Conservation (phyloP, 1,140 invertebrate genomes). For the Helicoverpa zea region DNA sequence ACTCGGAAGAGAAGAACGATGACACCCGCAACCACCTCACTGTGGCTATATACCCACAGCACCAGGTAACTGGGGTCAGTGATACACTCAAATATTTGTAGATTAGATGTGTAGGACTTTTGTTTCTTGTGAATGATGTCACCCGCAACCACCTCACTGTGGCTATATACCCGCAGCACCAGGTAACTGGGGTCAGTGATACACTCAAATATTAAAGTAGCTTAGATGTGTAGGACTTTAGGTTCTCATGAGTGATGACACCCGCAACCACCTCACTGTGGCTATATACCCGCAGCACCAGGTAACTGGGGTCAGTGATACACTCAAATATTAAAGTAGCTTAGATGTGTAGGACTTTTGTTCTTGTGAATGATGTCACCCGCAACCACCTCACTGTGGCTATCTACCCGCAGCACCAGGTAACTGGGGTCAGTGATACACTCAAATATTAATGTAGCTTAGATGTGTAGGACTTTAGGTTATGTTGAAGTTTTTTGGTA, state of each 20-base stretch:
- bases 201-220: not conserved
- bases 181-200: slow-evolving; percentile 79
- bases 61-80: slow-evolving; percentile 87
- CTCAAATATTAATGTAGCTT: not conserved
- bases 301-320: slow-evolving; percentile 69
- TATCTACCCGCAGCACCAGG: slow-evolving; percentile 96
- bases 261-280: slow-evolving; percentile 91
- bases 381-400: slow-evolving; percentile 93
- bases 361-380: slow-evolving; percentile 88
- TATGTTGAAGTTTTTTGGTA: too few relatives aligned
- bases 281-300: slow-evolving; percentile 97
- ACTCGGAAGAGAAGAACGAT: slow-evolving; percentile 95
- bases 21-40: slow-evolving; percentile 91
- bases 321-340: not conserved
- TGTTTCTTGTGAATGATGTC: slow-evolving; percentile 87
- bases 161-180: slow-evolving; percentile 96
- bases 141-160: slow-evolving; percentile 91
- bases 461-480: not conserved
- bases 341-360: not conserved
- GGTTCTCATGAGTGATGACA: slow-evolving; percentile 88
- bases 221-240: not conserved
- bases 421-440: slow-evolving; percentile 65
- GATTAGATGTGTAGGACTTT: not conserved
- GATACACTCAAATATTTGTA: not conserved
- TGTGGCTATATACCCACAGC: slow-evolving; percentile 96